Percentiles rank a stretch among this genome's conserved stretches.
Evolutionary conservation across 2,797 vertebrate genomes (phyloP).

Genomic region (Xiphorhynchus erythropygius): DNA sequence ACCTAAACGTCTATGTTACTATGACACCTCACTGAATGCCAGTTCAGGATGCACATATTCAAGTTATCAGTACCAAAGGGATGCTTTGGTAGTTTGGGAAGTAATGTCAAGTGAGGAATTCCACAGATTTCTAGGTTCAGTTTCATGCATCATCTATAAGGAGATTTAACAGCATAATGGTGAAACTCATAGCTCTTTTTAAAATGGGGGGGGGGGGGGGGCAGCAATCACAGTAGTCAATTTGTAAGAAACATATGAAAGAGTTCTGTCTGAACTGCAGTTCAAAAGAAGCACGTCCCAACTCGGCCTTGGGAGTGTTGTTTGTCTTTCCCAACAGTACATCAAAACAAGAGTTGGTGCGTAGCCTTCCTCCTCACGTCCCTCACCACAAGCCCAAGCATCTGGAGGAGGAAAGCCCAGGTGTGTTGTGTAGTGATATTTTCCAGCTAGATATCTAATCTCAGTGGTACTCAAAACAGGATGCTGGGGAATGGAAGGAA

Average conservation of each 20-base stretch:
- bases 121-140: background rate
- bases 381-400: conserved; percentile 16
- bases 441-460: background rate
- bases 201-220: background rate
- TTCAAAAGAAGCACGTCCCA: conserved; percentile 43
- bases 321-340: conserved; percentile 28
- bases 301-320: background rate
- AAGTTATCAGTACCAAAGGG: background rate
- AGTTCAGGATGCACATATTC: background rate
- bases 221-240: background rate
- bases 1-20: background rate
- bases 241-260: background rate
- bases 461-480: background rate
- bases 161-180: background rate
- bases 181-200: background rate
- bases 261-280: conserved; percentile 12
- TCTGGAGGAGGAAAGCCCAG: conserved; percentile 49
- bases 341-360: background rate
- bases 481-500: background rate
- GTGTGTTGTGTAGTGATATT: conserved; percentile 37
- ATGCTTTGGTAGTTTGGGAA: background rate
- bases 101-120: background rate
- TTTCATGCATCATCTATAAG: background rate
- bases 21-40: background rate
- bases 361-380: conserved; percentile 18